Conservation (phyloP, 1,140 invertebrate species). For the Drosophila mojavensis region DNA sequence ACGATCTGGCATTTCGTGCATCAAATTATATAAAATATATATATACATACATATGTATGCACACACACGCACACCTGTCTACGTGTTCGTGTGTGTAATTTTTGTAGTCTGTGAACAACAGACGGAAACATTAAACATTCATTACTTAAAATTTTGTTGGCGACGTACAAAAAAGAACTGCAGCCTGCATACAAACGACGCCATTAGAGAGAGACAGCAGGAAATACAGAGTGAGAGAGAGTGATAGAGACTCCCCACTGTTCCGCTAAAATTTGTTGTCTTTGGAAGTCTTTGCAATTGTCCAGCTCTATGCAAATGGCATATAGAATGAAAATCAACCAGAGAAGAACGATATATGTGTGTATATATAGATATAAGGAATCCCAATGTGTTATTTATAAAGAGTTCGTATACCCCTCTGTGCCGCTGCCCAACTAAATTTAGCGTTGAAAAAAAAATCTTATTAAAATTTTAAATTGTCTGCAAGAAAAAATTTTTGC, state of each 20-base stretch:
- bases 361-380: constrained; percentile 7
- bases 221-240: background rate
- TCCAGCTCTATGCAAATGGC: constrained; percentile 34
- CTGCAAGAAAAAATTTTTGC: constrained; percentile 65
- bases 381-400: constrained; percentile 52
- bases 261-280: background rate
- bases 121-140: constrained; percentile 80
- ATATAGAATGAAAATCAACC: constrained; percentile 14
- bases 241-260: background rate
- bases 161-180: constrained; percentile 52
- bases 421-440: constrained; percentile 54
- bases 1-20: constrained; percentile 44
- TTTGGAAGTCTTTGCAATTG: constrained; percentile 34
- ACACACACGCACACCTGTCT: background rate
- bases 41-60: background rate
- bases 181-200: constrained; percentile 69
- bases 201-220: constrained; percentile 44
- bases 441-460: constrained; percentile 57
- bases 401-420: constrained; percentile 12
- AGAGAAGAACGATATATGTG: constrained; percentile 4
- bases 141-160: constrained; percentile 74
- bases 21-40: constrained; percentile 52
- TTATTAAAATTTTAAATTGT: constrained; percentile 81
- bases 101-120: constrained; percentile 28
- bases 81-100: constrained; percentile 2